Conservation (phyloP, 2,888 invertebrate species). For the Drosophila conformis region DNA sequence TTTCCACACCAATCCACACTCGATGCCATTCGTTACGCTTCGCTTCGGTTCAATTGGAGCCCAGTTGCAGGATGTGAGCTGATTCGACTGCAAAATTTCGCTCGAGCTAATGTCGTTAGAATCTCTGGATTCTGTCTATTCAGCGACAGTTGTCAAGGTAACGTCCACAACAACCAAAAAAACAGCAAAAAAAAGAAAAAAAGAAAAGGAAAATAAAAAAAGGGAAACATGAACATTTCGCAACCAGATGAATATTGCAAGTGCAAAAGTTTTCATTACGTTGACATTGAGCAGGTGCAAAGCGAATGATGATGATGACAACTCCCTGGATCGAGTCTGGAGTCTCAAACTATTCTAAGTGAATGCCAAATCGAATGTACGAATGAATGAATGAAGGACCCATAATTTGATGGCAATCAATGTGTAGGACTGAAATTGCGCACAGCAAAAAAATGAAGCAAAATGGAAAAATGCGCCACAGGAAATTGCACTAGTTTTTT, state of each 20-base stretch:
- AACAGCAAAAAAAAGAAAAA: background rate
- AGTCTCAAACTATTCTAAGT: background rate
- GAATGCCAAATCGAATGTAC: constrained; percentile 34
- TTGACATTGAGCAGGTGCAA: constrained; percentile 60
- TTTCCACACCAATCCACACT: constrained; percentile 24
- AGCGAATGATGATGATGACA: constrained; percentile 10
- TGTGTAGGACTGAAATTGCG: constrained; percentile 4
- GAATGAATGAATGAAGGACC: constrained; percentile 38
- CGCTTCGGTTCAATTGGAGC: constrained; percentile 21
- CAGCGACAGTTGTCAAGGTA: constrained; percentile 45
- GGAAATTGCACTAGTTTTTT: constrained; percentile 61
- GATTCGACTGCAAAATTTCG: constrained; percentile 51
- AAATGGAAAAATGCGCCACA: constrained; percentile 27
- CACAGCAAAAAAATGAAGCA: background rate
- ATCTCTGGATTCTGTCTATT: constrained; percentile 60
- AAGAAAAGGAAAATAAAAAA: background rate
- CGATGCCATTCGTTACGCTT: constrained; percentile 24
- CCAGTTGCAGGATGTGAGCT: constrained; percentile 24
- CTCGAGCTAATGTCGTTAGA: constrained; percentile 61
- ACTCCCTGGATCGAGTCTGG: background rate
- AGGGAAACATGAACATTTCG: constrained; percentile 5
- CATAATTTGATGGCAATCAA: constrained; percentile 59
- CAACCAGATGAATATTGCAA: constrained; percentile 40
- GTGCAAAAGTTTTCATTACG: constrained; percentile 56
- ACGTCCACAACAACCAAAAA: constrained; percentile 7